phyloP scores from a whole-genome alignment of 2,113 vertebrate species.

The Daboia siamensis region DNA sequence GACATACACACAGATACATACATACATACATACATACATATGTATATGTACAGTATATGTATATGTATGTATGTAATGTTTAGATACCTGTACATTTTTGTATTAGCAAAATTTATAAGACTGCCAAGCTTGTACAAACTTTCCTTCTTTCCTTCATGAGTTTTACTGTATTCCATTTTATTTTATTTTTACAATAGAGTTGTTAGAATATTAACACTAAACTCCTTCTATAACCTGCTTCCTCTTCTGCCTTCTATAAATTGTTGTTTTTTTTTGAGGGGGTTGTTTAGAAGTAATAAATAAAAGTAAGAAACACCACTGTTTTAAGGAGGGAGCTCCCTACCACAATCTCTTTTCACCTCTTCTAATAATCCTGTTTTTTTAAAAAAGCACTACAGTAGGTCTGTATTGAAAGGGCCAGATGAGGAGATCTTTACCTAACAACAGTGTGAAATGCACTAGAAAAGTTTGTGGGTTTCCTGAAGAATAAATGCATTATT shows the following conservation, averaged over 20 bases:
- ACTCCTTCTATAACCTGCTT: neutral
- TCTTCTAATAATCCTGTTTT: neutral
- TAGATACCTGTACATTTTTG: neutral
- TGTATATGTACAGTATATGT: neutral
- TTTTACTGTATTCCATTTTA: neutral
- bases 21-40: too few species aligned
- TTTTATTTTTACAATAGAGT: neutral
- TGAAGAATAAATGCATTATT: neutral
- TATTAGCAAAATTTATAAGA: neutral
- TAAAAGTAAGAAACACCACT: neutral
- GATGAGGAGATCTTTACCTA: neutral
- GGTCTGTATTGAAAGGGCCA: neutral
- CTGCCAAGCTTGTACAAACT: neutral
- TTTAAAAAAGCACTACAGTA: neutral
- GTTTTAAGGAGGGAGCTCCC: neutral
- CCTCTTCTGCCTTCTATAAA: neutral
- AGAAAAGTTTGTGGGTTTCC: neutral
- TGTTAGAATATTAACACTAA: neutral
- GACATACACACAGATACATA: neutral
- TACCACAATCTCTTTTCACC: neutral
- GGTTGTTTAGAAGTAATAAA: neutral
- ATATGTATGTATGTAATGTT: neutral
- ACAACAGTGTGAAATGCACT: neutral
- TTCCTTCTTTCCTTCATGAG: neutral
- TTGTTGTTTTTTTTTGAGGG: neutral